Conservation (phyloP, 2,888 invertebrate species). For the Tolmerus cingulatus region DNA sequence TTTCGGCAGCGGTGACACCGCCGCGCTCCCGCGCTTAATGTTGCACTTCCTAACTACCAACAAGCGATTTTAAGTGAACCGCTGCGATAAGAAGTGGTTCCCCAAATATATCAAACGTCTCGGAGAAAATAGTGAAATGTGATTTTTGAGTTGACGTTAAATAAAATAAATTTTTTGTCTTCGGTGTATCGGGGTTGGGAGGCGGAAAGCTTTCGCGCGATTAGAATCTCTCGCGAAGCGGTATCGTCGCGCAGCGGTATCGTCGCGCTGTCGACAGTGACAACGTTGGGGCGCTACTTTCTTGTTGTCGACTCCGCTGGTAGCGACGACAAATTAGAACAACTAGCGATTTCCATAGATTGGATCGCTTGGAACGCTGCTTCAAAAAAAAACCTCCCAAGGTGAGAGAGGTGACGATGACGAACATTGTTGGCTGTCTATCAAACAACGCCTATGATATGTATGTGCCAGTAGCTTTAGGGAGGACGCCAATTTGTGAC, state of each 20-base stretch:
- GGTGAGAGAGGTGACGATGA: neutral
- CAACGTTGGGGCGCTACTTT: neutral
- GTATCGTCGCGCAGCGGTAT: neutral
- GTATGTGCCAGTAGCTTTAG: neutral
- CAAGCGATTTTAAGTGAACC: neutral
- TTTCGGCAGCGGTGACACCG: neutral
- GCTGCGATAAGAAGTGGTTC: neutral
- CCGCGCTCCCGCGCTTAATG: neutral
- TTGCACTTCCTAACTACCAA: neutral
- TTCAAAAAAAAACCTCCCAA: neutral
- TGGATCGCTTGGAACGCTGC: neutral
- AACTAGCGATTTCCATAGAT: conserved; percentile 24
- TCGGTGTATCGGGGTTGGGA: neutral
- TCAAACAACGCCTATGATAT: neutral
- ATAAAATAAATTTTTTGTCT: neutral
- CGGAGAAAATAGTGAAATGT: neutral
- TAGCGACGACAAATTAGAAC: neutral
- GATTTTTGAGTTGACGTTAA: neutral
- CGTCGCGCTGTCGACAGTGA: neutral
- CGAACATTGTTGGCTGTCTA: neutral
- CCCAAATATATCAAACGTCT: neutral
- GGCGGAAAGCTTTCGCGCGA: neutral
- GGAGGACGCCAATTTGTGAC: neutral
- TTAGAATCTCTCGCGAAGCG: neutral
- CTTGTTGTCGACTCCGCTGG: conserved; percentile 10